Evolutionary conservation across 2,113 vertebrate species (phyloP).

Genomic region (Gymnorhina tibicen): DNA sequence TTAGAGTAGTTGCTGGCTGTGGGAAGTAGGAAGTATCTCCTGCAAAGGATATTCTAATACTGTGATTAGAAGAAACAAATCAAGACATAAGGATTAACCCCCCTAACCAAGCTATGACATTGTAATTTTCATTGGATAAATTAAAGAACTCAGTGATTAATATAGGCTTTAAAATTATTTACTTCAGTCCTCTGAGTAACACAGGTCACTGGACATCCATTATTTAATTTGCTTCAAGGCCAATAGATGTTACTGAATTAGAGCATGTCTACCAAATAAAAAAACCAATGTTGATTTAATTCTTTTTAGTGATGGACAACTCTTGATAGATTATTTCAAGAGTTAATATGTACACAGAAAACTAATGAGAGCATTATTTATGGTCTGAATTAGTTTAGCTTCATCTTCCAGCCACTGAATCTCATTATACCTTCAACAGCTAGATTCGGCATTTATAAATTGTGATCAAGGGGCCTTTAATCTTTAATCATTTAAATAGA

Average conservation of each 20-base stretch:
- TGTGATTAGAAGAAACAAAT: neutral
- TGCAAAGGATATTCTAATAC: neutral
- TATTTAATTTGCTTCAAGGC: neutral
- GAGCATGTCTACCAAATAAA: neutral
- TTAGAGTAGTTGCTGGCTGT: neutral
- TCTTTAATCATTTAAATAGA: constrained; percentile 3
- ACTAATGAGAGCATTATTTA: constrained; percentile 48
- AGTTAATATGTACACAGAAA: neutral
- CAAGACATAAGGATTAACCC: neutral
- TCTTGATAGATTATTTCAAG: constrained; percentile 19
- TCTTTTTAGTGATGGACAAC: neutral
- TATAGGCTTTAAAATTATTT: neutral
- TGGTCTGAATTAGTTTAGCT: constrained; percentile 12
- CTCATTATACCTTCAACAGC: constrained; percentile 2
- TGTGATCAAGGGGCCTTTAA: neutral
- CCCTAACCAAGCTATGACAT: neutral
- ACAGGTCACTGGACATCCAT: neutral
- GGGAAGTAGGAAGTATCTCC: neutral
- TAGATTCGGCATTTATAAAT: neutral
- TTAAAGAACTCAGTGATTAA: constrained; percentile 4
- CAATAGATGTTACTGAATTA: constrained; percentile 11
- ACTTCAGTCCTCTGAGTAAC: neutral
- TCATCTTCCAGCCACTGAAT: constrained; percentile 3
- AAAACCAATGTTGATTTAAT: neutral
- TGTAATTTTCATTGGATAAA: neutral